Percentiles rank a stretch among this genome's conserved stretches.
phyloP scores from a whole-genome alignment of 2,113 vertebrate species.

The Phalacrocorax aristotelis region DNA sequence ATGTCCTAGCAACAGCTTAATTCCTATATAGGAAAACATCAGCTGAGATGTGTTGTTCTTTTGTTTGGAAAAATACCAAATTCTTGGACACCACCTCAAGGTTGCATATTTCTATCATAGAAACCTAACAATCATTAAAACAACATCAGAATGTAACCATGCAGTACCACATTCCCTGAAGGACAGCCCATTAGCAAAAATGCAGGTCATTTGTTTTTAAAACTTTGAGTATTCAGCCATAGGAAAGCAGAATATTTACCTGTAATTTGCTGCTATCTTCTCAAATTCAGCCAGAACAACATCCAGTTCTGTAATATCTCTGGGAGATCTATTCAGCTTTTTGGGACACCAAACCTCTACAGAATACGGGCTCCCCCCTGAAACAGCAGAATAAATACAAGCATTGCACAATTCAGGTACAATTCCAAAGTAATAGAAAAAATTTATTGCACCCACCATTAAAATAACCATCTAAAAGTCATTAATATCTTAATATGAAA shows the following conservation, averaged over 20 bases:
- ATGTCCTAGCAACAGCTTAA: background rate
- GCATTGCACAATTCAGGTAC: background rate
- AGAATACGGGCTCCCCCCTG: slow-evolving; percentile 14
- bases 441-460: background rate
- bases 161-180: background rate
- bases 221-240: background rate
- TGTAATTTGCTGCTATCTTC: slow-evolving; percentile 66
- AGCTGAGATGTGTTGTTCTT: background rate
- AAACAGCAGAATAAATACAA: background rate
- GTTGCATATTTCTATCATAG: background rate
- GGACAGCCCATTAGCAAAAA: background rate
- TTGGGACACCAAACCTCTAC: slow-evolving; percentile 59
- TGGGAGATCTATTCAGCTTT: slow-evolving; percentile 46
- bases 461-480: background rate
- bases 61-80: background rate
- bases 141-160: background rate
- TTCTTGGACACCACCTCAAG: background rate
- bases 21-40: background rate
- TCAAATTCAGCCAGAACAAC: slow-evolving; percentile 76
- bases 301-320: slow-evolving; percentile 74
- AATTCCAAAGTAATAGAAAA: background rate
- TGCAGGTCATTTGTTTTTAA: background rate
- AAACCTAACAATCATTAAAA: background rate
- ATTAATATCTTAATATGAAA: background rate
- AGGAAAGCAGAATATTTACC: slow-evolving; percentile 64